These are phyloP conservation scores for Xenops minutus DNA, from an alignment of 2,797 vertebrate genomes.

Conservation along the genomic window DNA sequence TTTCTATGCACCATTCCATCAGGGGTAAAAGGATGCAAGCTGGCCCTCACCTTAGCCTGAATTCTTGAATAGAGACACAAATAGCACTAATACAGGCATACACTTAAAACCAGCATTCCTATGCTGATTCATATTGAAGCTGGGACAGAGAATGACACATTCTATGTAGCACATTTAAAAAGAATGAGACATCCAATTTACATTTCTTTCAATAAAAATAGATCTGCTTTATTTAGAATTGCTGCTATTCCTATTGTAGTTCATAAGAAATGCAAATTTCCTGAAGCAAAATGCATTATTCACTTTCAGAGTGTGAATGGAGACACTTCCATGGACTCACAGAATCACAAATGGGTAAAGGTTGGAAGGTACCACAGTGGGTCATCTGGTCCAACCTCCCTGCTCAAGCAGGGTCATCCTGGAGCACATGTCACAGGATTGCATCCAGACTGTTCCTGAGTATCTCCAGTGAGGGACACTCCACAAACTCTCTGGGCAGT, in stretches of 20 bases:
- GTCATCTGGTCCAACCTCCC: neutral
- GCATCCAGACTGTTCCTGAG: neutral
- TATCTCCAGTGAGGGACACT: neutral
- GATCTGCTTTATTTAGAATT: conserved; percentile 14
- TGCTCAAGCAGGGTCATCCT: neutral
- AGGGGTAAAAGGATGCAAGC: neutral
- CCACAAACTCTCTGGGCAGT: neutral
- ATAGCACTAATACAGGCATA: neutral
- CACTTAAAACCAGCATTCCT: neutral
- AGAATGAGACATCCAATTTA: conserved; percentile 16
- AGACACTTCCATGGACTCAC: neutral
- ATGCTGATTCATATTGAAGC: neutral
- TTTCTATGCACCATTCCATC: neutral
- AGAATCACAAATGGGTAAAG: neutral
- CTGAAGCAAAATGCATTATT: conserved; percentile 8
- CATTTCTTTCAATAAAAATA: conserved; percentile 27
- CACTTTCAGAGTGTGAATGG: neutral
- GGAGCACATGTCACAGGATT: neutral
- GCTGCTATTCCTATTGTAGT: neutral
- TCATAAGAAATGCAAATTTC: conserved; percentile 11
- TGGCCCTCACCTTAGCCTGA: neutral
- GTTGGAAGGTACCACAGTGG: neutral
- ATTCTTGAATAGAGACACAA: neutral
- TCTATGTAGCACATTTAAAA: neutral
- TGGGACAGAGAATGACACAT: neutral